phyloP scores from a whole-genome alignment of 2,797 vertebrate species.

The Chaenodraco wilsoni region DNA sequence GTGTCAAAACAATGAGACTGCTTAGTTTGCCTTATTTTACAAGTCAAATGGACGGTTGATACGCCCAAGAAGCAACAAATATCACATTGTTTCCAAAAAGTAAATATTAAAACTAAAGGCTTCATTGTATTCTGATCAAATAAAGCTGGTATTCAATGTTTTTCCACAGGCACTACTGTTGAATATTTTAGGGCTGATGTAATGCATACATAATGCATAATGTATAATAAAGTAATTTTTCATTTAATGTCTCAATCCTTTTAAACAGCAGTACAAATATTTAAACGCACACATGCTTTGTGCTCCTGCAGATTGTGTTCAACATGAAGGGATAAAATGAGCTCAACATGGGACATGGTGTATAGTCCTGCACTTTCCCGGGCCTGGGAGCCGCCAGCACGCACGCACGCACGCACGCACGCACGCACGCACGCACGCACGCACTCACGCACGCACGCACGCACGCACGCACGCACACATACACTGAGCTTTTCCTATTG shows the following conservation, averaged over 20 bases:
- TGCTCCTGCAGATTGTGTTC: constrained; percentile 56
- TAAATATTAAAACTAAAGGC: constrained; percentile 7
- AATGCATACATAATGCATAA: neutral
- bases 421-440: neutral
- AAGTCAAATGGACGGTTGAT: neutral
- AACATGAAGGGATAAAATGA: constrained; percentile 64
- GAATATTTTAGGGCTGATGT: neutral
- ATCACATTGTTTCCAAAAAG: neutral
- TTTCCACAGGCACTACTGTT: neutral
- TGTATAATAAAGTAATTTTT: constrained; percentile 4
- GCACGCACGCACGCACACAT: neutral
- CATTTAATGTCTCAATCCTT: constrained; percentile 22
- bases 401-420: neutral
- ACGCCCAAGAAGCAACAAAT: constrained; percentile 20
- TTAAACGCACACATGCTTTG: constrained; percentile 43
- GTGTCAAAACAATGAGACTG: constrained; percentile 26
- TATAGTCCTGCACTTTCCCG: constrained; percentile 41
- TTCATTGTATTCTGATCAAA: constrained; percentile 2
- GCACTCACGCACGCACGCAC: neutral
- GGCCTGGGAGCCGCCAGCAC: constrained; percentile 27
- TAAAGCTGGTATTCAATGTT: neutral
- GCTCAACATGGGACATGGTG: constrained; percentile 64
- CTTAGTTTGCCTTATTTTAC: constrained; percentile 26
- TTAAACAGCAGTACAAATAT: constrained; percentile 37
- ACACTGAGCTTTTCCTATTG: constrained; percentile 24